phyloP scores from a whole-genome alignment of 2,797 vertebrate species.

The Channallabes apus region DNA sequence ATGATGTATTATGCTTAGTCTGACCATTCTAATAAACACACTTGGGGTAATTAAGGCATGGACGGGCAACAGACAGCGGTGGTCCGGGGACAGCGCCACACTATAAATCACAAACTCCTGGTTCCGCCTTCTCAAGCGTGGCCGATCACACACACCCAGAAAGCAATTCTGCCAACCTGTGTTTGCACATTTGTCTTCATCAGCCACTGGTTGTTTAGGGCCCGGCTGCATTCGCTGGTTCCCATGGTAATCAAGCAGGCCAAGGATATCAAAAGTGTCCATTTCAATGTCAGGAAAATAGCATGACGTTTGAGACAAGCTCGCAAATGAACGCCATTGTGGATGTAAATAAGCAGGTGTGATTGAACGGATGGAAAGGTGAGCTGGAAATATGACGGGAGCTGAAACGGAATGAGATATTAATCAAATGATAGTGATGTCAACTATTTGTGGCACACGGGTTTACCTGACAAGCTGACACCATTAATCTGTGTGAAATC shows the following conservation, averaged over 20 bases:
- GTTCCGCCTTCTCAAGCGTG: conserved; percentile 77
- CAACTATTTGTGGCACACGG: neutral
- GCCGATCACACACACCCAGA: conserved; percentile 77
- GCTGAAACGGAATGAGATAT: neutral
- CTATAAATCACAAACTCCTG: conserved; percentile 79
- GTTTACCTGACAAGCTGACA: conserved; percentile 10
- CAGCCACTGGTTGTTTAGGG: conserved; percentile 76
- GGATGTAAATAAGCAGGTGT: conserved; percentile 41
- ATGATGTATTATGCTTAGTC: conserved; percentile 72
- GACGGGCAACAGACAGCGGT: conserved; percentile 78
- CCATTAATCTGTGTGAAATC: neutral
- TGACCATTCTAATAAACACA: conserved; percentile 77
- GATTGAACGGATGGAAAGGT: conserved; percentile 29
- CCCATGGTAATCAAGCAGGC: conserved; percentile 71
- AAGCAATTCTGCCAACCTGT: conserved; percentile 83
- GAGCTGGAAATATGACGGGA: neutral
- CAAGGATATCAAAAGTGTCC: conserved; percentile 56
- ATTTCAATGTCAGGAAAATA: conserved; percentile 56
- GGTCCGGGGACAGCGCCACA: conserved; percentile 75
- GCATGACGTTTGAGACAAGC: conserved; percentile 45
- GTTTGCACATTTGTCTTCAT: conserved; percentile 85
- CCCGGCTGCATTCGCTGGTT: conserved; percentile 64
- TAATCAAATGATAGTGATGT: conserved; percentile 1
- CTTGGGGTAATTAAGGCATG: conserved; percentile 75
- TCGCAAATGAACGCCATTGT: conserved; percentile 40